A percentile compares a stretch with the other conserved stretches of the same genome.
Evolutionary conservation across 23 tunicate genomes (phyloP).

Genomic region (Ciona savignyi): DNA sequence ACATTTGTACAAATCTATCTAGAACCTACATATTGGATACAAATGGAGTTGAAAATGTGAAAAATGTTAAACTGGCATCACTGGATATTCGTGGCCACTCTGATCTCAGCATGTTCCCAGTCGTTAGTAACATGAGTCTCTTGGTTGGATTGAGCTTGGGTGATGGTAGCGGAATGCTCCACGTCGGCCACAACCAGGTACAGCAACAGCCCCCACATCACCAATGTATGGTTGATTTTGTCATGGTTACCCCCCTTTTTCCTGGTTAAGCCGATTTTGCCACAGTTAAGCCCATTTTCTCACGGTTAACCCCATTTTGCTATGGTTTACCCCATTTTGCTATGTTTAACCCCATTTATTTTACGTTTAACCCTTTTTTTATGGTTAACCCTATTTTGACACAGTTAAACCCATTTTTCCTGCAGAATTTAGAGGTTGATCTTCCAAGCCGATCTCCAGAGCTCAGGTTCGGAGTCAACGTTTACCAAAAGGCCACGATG

Average conservation of each 20-base stretch:
- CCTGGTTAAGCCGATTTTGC: no score
- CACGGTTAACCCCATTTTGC: no score
- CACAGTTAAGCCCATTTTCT: no score
- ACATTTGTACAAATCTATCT: no score
- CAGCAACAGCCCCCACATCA: no score
- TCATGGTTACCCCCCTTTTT: no score
- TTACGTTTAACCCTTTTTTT: no score
- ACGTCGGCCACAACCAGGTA: constrained; percentile 25
- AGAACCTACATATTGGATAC: constrained; percentile 17
- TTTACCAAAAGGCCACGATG: constrained; percentile 17
- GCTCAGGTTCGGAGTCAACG: constrained; percentile 5
- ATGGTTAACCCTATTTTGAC: no score
- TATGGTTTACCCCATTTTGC: no score
- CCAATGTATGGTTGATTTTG: no score
- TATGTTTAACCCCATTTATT: no score
- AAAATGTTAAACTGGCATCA: constrained; percentile 1
- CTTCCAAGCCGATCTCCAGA: constrained; percentile 21
- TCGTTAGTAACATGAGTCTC: constrained; percentile 1
- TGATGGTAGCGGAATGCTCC: constrained; percentile 13
- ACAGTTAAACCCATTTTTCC: no score
- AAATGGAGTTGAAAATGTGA: constrained; percentile 4
- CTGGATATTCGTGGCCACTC: constrained; percentile 11
- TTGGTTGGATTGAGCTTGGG: constrained; percentile 12
- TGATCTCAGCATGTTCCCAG: constrained; percentile 6
- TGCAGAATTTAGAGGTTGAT: constrained; percentile 7